Conservation (phyloP, 2,113 vertebrate species). For the Gasterosteus aculeatus region DNA sequence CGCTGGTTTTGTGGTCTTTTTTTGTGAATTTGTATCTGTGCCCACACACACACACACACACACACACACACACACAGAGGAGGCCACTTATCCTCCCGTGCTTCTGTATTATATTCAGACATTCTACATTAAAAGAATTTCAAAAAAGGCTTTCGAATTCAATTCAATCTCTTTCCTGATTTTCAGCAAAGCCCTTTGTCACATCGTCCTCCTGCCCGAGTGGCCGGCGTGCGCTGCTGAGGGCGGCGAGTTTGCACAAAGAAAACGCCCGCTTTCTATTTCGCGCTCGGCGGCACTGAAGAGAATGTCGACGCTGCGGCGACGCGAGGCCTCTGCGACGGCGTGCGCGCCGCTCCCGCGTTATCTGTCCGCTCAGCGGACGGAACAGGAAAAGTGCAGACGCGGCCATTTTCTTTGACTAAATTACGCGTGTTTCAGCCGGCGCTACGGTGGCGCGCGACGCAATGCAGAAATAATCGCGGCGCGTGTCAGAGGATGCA, state of each 20-base stretch:
- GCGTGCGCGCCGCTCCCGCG: neutral
- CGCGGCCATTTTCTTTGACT: slow-evolving; percentile 18
- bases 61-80: neutral
- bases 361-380: slow-evolving; percentile 18
- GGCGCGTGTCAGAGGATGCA: slow-evolving; percentile 51
- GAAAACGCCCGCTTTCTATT: slow-evolving; percentile 26
- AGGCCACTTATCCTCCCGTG: neutral
- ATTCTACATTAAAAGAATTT: slow-evolving; percentile 19
- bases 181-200: slow-evolving; percentile 6
- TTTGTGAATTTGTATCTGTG: neutral
- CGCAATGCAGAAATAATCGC: slow-evolving; percentile 50
- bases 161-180: slow-evolving; percentile 24
- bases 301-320: slow-evolving; percentile 38
- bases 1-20: neutral
- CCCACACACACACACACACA: neutral
- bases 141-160: slow-evolving; percentile 3
- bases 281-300: slow-evolving; percentile 23
- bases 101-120: neutral
- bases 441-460: slow-evolving; percentile 13
- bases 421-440: no score
- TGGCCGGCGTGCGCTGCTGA: slow-evolving; percentile 22
- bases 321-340: neutral
- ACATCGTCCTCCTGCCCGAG: neutral
- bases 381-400: slow-evolving; percentile 24
- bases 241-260: slow-evolving; percentile 49